These are phyloP conservation scores for Leucopsar rothschildi DNA, from an alignment of 2,113 vertebrate genomes.

Conservation along the genomic window DNA sequence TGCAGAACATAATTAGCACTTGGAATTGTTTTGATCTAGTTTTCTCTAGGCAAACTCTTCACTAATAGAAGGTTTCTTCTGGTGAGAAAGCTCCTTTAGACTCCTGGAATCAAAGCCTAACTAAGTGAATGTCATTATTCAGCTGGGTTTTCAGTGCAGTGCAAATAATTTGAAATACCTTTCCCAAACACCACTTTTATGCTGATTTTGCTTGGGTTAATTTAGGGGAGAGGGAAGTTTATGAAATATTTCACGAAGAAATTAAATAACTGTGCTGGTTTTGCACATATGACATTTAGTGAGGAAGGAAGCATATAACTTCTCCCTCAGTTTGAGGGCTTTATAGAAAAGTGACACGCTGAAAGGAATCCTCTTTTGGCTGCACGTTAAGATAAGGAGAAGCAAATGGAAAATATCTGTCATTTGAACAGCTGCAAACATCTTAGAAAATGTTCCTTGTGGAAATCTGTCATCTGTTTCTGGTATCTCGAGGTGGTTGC, in stretches of 20 bases:
- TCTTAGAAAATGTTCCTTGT: background rate
- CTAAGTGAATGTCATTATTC: background rate
- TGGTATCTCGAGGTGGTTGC: background rate
- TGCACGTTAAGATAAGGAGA: background rate
- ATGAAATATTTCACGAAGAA: background rate
- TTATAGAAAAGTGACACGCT: background rate
- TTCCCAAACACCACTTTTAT: background rate
- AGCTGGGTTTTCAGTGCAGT: background rate
- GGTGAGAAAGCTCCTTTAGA: background rate
- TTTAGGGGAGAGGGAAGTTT: background rate
- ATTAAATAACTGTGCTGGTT: background rate
- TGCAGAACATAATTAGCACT: conserved; percentile 41
- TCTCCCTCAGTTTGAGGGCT: background rate
- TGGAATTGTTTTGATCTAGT: conserved; percentile 49
- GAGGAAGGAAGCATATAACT: background rate
- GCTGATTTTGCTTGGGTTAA: background rate
- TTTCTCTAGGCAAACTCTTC: conserved; percentile 38
- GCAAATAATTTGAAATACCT: conserved; percentile 16
- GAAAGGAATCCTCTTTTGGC: background rate
- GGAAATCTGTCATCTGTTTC: background rate
- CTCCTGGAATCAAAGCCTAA: conserved; percentile 14
- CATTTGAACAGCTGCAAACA: background rate
- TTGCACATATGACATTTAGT: too few relatives aligned
- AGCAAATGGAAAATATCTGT: background rate
- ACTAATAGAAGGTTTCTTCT: conserved; percentile 18